Evolutionary conservation across 2,888 invertebrate genomes (phyloP).

Genomic region (Hipparchia semele): DNA sequence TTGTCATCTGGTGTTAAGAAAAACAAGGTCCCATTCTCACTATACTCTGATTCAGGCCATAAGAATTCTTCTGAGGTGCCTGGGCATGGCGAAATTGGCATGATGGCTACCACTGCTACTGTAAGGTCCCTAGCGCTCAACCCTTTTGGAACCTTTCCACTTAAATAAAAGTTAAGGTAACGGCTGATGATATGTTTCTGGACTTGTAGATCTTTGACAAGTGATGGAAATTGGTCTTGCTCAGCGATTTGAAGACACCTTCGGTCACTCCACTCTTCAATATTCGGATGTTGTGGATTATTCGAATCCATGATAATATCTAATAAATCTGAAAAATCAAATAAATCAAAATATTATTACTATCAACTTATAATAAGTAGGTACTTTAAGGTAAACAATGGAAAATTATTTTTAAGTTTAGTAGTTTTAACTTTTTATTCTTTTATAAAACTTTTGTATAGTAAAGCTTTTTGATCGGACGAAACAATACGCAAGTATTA

Average conservation of each 20-base stretch:
- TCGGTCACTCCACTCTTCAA: slow-evolving; percentile 36
- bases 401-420: too few relatives aligned
- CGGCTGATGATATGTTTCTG: slow-evolving; percentile 40
- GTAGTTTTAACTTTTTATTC: too few relatives aligned
- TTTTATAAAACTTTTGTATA: too few relatives aligned
- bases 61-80: slow-evolving; percentile 36
- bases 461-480: too few relatives aligned
- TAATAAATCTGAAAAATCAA: slow-evolving; percentile 7
- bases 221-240: slow-evolving; percentile 35
- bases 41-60: slow-evolving; percentile 35
- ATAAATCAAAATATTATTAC: neutral
- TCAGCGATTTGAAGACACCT: slow-evolving; percentile 32
- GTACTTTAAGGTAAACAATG: too few relatives aligned
- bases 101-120: slow-evolving; percentile 42
- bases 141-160: slow-evolving; percentile 42
- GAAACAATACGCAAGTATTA: too few relatives aligned
- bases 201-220: slow-evolving; percentile 30
- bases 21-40: slow-evolving; percentile 42
- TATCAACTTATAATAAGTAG: neutral
- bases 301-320: neutral
- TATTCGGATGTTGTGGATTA: neutral
- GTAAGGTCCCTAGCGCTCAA: slow-evolving; percentile 38
- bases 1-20: slow-evolving; percentile 43
- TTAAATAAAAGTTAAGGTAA: slow-evolving; percentile 42
- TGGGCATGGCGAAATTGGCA: slow-evolving; percentile 31